A percentile compares a stretch with the other conserved stretches of the same genome.
These are phyloP conservation scores for Agrilus planipennis DNA, from an alignment of 1,140 invertebrate genomes.

Conservation along the genomic window DNA sequence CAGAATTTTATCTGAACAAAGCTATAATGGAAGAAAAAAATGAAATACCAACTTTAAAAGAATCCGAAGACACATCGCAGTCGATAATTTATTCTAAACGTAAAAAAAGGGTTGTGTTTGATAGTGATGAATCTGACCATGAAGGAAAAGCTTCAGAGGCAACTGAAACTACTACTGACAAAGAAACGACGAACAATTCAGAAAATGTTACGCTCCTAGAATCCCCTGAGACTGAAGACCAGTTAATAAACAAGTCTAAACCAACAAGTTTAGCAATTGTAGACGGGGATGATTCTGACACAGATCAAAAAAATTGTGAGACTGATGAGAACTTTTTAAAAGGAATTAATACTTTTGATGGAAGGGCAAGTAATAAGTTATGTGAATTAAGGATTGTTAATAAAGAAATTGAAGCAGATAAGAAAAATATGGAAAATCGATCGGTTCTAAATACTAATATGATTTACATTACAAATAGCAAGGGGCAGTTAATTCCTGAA, in stretches of 20 bases:
- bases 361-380: constrained; percentile 1
- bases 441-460: no score
- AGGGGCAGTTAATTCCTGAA: constrained; percentile 13
- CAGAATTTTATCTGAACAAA: no score
- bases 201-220: neutral
- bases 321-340: constrained; percentile 5
- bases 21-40: no score
- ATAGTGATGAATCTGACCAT: no score
- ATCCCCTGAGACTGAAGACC: constrained; percentile 1
- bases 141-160: no score
- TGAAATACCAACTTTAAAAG: no score
- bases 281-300: constrained; percentile 3
- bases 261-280: neutral
- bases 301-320: constrained; percentile 3
- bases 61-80: no score
- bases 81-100: no score
- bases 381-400: constrained; percentile 9
- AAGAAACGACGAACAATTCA: constrained; percentile 10
- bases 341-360: constrained; percentile 7
- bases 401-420: constrained; percentile 14
- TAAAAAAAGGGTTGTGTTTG: neutral
- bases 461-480: constrained; percentile 12
- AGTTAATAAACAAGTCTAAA: neutral
- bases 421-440: constrained; percentile 3
- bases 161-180: neutral